Conservation (phyloP, 2,888 invertebrate genomes). For the Ditula angustiorana region DNA sequence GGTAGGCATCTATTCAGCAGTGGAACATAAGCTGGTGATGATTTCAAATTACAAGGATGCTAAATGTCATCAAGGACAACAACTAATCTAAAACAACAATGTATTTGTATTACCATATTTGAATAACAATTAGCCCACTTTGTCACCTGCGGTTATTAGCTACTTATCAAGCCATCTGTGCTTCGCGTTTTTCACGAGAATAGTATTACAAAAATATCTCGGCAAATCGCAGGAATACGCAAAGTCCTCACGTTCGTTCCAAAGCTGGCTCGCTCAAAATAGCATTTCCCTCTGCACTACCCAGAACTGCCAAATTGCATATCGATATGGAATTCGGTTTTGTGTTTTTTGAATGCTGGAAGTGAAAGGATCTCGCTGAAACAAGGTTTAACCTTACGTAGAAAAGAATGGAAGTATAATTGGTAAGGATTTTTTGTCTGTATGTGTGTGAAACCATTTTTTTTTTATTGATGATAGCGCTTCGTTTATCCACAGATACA, state of each 20-base stretch:
- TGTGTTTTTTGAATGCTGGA: conserved; percentile 36
- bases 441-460: too few relatives aligned
- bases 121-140: background rate
- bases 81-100: too few relatives aligned
- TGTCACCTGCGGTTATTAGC: background rate
- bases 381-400: too few relatives aligned
- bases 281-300: conserved; percentile 51
- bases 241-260: conserved; percentile 24
- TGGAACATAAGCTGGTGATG: too few relatives aligned
- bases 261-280: conserved; percentile 46
- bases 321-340: conserved; percentile 52
- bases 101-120: too few relatives aligned
- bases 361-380: conserved; percentile 19
- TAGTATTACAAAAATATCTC: conserved; percentile 1
- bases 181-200: background rate
- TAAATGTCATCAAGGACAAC: too few relatives aligned
- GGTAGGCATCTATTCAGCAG: too few relatives aligned
- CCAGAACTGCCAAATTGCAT: conserved; percentile 64
- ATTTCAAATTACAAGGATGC: too few relatives aligned
- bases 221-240: conserved; percentile 19
- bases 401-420: too few relatives aligned
- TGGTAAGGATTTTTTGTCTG: too few relatives aligned
- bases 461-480: too few relatives aligned
- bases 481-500: too few relatives aligned
- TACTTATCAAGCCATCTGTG: background rate